Conservation (phyloP, 2,797 vertebrate genomes). For the Lacerta viridis region DNA sequence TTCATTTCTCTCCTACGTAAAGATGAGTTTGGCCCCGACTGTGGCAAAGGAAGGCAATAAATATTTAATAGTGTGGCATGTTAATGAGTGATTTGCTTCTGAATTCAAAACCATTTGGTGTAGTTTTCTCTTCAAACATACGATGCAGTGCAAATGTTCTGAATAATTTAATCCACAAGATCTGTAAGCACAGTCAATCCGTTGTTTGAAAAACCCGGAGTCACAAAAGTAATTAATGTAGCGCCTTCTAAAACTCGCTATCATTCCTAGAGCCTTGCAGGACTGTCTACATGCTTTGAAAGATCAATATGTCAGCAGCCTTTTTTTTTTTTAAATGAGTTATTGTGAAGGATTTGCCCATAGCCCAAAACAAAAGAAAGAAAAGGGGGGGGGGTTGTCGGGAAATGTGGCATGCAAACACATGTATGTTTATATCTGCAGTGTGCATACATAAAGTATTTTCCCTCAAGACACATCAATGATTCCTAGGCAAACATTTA, state of each 20-base stretch:
- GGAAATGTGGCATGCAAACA: background rate
- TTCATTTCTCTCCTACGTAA: constrained; percentile 10
- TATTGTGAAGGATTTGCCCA: background rate
- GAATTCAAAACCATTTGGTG: constrained; percentile 71
- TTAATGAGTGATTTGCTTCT: constrained; percentile 68
- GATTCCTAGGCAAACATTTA: background rate
- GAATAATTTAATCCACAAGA: constrained; percentile 71
- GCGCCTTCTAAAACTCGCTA: constrained; percentile 37
- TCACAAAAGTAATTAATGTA: constrained; percentile 61
- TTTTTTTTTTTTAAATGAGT: constrained; percentile 16
- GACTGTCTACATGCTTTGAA: constrained; percentile 30
- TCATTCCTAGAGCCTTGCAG: constrained; percentile 40
- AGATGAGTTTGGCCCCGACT: constrained; percentile 28
- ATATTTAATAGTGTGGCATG: constrained; percentile 68
- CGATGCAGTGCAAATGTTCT: constrained; percentile 64
- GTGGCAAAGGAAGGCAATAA: constrained; percentile 56
- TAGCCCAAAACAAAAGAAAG: background rate
- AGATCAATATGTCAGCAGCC: constrained; percentile 20
- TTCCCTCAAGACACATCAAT: background rate
- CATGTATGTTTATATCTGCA: rapidly evolving
- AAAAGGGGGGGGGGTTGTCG: background rate
- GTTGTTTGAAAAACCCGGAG: constrained; percentile 57
- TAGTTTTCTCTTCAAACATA: constrained; percentile 57
- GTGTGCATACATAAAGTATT: rapidly evolving
- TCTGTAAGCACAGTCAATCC: constrained; percentile 42